Base-by-base conservation (phyloP, 1,140 invertebrate species). In the Drosophila kikkawai region DNA sequence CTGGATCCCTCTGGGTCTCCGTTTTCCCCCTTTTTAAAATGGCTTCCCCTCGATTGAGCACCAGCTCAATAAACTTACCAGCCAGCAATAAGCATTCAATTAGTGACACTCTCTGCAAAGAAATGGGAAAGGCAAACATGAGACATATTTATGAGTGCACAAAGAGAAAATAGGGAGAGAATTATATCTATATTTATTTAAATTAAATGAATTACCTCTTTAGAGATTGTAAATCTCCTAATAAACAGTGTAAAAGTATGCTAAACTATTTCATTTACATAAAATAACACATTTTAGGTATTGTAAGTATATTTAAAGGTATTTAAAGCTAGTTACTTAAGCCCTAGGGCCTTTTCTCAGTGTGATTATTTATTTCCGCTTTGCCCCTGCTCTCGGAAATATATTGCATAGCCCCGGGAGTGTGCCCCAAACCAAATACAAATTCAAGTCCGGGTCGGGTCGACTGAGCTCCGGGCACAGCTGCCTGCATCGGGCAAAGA, bases 401-500 rank as follows among this genome's bases (percentile, higher is more conserved):
- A 34, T 32, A 53, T 53, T 53, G 71, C 71, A 47, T 79, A 75
- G 26, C 26, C 19, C 66, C 42, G 68, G 78, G 68, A 59, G 51
- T 29, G 57, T 8, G 9, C 32, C 15, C 29, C 32, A 45, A 29
- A 37, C 64, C 66, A 19, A 75, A 61, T 34, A 41, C 29, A 56
- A 50, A 69, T 55, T 29, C 41, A 36, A 75, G 36, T 26, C 48
- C 48, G 29, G 48, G 48, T 51, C 41, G n/a, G 42, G 39, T 34
- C 55, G 45, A 53, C 45, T 34, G 48, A 63, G 57, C 70, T 19
- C 42, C 42, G 42, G 44, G 44, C 44, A 70, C 81, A 83, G 76
- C 75, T 83, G 79, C 74, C 79, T 64, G 74, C 80, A 78, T 60
- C 64, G 57, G 57, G 60, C 48, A 50, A 75, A 67, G 68, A 84